phyloP scores from a whole-genome alignment of 2,797 vertebrate genomes.

The Cygnus olor region DNA sequence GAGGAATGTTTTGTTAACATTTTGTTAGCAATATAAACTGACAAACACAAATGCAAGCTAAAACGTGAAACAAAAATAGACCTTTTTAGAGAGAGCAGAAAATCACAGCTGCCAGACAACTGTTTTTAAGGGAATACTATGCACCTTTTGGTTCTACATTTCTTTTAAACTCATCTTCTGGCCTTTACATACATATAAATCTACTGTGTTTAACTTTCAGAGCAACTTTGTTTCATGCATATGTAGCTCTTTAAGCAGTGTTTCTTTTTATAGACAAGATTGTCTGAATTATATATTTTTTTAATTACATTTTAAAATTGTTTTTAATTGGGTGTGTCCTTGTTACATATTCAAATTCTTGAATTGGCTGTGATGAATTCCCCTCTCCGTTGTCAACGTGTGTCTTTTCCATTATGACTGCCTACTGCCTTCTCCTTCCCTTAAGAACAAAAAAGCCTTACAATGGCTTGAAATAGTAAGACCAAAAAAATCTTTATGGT shows the following conservation, averaged over 20 bases:
- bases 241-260: neutral
- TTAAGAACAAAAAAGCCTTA: neutral
- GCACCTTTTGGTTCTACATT: neutral
- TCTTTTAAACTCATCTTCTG: neutral
- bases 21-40: constrained; percentile 11
- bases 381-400: neutral
- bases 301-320: neutral
- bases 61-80: constrained; percentile 15
- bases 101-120: neutral
- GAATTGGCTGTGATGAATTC: constrained; percentile 18
- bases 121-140: neutral
- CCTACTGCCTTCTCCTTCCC: neutral
- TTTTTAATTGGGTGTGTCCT: neutral
- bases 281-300: neutral
- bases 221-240: neutral
- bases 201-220: neutral
- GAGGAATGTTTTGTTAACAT: constrained; percentile 30
- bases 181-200: neutral
- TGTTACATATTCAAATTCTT: constrained; percentile 21
- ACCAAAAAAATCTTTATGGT: neutral
- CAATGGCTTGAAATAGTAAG: neutral
- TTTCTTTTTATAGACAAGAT: neutral
- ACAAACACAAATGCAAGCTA: neutral
- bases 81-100: neutral
- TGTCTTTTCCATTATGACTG: constrained; percentile 26